Evolutionary conservation across 2,797 vertebrate genomes (phyloP), one percentile per base, ranked within the genome.

Genomic region (Caiman crocodilus): DNA sequence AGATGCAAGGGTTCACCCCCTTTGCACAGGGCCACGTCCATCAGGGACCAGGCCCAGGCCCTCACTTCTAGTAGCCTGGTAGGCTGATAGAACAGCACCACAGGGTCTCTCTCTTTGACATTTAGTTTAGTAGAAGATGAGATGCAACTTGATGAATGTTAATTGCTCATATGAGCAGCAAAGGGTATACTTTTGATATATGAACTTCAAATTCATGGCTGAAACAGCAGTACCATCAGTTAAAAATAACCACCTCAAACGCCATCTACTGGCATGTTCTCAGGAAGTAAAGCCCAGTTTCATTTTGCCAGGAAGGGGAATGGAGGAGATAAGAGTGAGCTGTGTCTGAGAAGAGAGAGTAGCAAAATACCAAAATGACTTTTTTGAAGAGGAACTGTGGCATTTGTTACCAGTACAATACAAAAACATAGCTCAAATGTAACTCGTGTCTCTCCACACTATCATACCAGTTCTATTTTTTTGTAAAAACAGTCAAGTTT

Each of bases 391-490:
- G 14, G 11, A 50, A 74, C 28, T 6, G 28, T 3, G 93, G 93
- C 76, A 5, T 96, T 96, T 96, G 95, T 85, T 95, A 32, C 80
- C 58, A 83, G 67, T 12, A 50, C 42, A 50, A 50, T 50, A 50
- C 42, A 50, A 50, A 50, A 50, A 50, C 42, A 50, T 50, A 64
- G 28, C 63, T 30, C n/a, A 9, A 14, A 65, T 30, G 26, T 28
- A 65, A 65, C n/a, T 15, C 9, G 63, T 14, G 10, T 64, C 14
- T 28, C 60, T 61, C 28, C 23, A n/a, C 28, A n/a, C 63, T 65
- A 30, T 5, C 25, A 65, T 50, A 50, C 42, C 9, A 50, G 42
- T 26, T 65, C 63, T 65, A 65, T 28, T n/a, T 28, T 65, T 65
- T 65, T 65, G 28, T 28, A 15, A 65, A 65, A 65, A 65, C 28